Conservation (phyloP, 1,140 invertebrate genomes). For the Polyergus mexicanus region DNA sequence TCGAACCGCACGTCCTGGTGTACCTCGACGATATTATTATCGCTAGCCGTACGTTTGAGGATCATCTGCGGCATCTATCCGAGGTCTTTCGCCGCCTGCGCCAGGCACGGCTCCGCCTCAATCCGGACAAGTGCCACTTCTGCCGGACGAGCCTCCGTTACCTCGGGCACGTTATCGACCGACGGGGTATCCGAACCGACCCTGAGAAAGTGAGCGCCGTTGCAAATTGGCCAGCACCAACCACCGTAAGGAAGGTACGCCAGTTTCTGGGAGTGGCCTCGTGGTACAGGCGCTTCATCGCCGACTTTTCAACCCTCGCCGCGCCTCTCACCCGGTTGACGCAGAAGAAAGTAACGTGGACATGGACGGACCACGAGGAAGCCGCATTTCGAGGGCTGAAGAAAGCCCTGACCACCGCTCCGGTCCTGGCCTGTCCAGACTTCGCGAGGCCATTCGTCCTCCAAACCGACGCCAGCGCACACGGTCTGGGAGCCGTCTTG, state of each 20-base stretch:
- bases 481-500: neutral
- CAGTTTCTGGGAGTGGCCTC: constrained; percentile 84
- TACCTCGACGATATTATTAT: neutral
- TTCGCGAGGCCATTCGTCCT: neutral
- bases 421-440: constrained; percentile 57
- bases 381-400: too few relatives aligned
- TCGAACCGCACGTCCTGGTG: neutral
- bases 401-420: too few relatives aligned
- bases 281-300: constrained; percentile 81
- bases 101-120: constrained; percentile 47
- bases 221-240: constrained; percentile 72
- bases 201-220: constrained; percentile 80
- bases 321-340: too few relatives aligned
- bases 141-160: neutral
- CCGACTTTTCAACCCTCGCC: constrained; percentile 72
- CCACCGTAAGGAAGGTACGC: constrained; percentile 79
- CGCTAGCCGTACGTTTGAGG: constrained; percentile 9
- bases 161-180: constrained; percentile 65
- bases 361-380: too few relatives aligned
- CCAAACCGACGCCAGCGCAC: neutral
- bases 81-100: constrained; percentile 62
- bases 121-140: constrained; percentile 70
- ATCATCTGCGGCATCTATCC: constrained; percentile 58
- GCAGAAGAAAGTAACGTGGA: too few relatives aligned
- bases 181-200: constrained; percentile 78